A percentile compares a stretch with the other conserved stretches of the same genome.
Evolutionary conservation across 2,888 invertebrate genomes (phyloP).

Genomic region (Andricus quercusramuli): DNA sequence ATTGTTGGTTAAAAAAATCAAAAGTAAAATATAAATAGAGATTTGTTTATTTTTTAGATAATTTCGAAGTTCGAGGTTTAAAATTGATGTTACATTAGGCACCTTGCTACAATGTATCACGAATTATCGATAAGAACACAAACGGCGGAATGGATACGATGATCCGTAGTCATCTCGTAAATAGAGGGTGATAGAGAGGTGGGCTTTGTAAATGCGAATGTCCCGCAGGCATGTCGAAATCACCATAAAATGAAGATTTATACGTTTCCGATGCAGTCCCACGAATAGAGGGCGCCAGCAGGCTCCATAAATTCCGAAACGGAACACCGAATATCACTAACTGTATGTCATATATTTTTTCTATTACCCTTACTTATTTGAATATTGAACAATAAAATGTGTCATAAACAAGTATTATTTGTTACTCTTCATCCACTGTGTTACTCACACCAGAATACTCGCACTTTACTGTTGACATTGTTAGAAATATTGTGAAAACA

Average conservation of each 20-base stretch:
- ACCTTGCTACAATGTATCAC: neutral
- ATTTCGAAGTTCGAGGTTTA: neutral
- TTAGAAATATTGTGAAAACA: neutral
- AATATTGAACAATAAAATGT: slow-evolving; percentile 13
- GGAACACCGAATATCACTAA: slow-evolving; percentile 35
- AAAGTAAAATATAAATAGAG: neutral
- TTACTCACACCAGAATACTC: neutral
- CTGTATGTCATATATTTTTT: slow-evolving; percentile 13
- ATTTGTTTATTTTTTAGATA: neutral
- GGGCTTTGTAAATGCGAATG: slow-evolving; percentile 51
- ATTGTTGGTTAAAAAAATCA: no score
- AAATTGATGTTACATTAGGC: neutral
- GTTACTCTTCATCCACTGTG: neutral
- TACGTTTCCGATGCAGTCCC: slow-evolving; percentile 51
- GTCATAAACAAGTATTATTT: neutral
- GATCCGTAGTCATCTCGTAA: slow-evolving; percentile 53
- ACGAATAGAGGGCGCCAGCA: neutral
- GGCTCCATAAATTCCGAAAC: slow-evolving; percentile 26
- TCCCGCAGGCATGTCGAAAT: slow-evolving; percentile 42
- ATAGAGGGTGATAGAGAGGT: slow-evolving; percentile 42
- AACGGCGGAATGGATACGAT: slow-evolving; percentile 48
- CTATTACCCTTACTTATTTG: slow-evolving; percentile 7
- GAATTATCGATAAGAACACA: neutral
- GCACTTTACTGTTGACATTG: neutral
- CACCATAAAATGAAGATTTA: slow-evolving; percentile 53